Evolutionary conservation across 2,888 invertebrate species (phyloP).

Genomic region (Papilio demoleus): DNA sequence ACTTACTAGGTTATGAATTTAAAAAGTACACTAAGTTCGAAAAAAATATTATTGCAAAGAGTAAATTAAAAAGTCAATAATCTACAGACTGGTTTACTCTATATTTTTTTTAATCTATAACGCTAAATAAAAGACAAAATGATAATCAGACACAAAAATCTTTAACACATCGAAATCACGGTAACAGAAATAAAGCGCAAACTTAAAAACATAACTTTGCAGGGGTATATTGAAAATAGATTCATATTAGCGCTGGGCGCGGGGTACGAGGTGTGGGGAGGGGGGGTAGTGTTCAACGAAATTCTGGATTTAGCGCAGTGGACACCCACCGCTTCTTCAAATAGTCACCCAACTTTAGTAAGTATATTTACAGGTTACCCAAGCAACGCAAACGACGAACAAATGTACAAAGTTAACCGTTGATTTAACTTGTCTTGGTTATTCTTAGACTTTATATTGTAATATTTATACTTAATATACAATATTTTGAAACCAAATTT

Average conservation of each 20-base stretch:
- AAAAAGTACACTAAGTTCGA: no score
- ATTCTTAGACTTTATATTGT: no score
- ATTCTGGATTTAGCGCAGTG: conserved; percentile 37
- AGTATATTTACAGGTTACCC: conserved; percentile 18
- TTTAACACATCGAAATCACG: conserved; percentile 12
- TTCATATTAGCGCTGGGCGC: conserved; percentile 30
- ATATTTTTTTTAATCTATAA: background rate
- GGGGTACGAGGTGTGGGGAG: conserved; percentile 22
- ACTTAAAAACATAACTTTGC: conserved; percentile 42
- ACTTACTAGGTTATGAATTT: no score
- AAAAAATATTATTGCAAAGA: no score
- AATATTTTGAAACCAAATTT: no score
- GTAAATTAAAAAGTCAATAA: no score
- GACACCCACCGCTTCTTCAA: conserved; percentile 37
- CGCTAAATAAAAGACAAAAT: background rate
- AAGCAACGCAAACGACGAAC: background rate
- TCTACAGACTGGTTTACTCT: no score
- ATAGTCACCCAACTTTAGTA: conserved; percentile 13
- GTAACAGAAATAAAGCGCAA: conserved; percentile 36
- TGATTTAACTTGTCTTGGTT: no score
- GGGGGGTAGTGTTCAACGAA: conserved; percentile 4
- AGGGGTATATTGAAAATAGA: conserved; percentile 45
- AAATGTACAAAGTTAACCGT: background rate
- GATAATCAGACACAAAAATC: no score
- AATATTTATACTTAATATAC: no score